Percentiles rank a stretch among this genome's conserved stretches.
Evolutionary conservation across 1,140 invertebrate genomes (phyloP).

Genomic region (Caenorhabditis inopinata): DNA sequence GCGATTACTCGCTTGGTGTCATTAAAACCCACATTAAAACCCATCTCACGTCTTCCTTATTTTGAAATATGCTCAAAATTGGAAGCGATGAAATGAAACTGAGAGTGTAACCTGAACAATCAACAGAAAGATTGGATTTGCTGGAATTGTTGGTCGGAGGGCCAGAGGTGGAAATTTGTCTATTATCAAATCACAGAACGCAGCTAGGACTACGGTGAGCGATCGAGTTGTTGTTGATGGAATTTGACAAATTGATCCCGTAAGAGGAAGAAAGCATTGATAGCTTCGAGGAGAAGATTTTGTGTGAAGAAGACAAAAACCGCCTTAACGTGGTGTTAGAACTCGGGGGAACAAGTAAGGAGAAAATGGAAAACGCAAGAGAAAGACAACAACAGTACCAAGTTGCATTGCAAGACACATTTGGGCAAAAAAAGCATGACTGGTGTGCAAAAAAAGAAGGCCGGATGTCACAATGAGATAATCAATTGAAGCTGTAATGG

Average conservation of each 20-base stretch:
- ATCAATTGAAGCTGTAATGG: neutral
- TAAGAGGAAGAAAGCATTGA: conserved; percentile 9
- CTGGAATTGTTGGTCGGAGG: too few relatives aligned
- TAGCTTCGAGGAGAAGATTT: neutral
- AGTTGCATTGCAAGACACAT: neutral
- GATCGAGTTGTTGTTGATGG: neutral
- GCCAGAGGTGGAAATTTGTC: too few relatives aligned
- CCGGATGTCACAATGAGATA: neutral
- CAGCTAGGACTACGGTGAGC: neutral
- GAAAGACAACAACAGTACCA: conserved; percentile 24
- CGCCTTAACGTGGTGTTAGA: neutral
- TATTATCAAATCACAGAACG: neutral
- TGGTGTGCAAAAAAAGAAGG: neutral
- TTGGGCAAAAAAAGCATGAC: neutral
- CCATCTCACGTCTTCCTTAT: too few relatives aligned
- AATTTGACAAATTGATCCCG: conserved; percentile 18
- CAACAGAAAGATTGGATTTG: too few relatives aligned
- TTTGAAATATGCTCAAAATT: too few relatives aligned
- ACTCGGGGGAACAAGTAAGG: neutral
- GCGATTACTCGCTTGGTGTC: neutral
- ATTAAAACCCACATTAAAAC: too few relatives aligned
- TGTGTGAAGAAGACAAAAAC: neutral
- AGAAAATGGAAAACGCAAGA: neutral
- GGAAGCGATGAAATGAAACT: too few relatives aligned
- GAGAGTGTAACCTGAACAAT: too few relatives aligned